Evolutionary conservation across 2,888 invertebrate genomes (phyloP), one percentile per base, ranked within the genome.

Genomic region (Nasonovia ribisnigri): DNA sequence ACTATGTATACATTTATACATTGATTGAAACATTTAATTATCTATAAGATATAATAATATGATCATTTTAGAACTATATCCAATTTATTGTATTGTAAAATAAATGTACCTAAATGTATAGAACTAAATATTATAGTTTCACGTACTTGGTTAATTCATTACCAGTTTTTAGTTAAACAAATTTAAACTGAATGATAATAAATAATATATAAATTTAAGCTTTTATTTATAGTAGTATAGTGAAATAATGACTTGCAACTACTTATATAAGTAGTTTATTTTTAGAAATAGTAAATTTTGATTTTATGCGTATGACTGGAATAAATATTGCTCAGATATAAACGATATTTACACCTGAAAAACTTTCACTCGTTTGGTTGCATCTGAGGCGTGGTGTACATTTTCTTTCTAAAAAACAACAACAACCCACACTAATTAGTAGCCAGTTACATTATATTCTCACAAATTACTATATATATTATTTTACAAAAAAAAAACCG

Each of bases 401-500:
- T 93, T 93, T 93, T 84, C 93, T 89, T 93, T 93, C 60, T 90
- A 90, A 93, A 67, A 60, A 88, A 92, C 42, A 92, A 89, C 88
- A 92, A 92, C 92, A 84, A 93, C 93, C 89, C 89, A 93, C 89
- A 60, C 93, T 93, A 93, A 93, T 93, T 93, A 93, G 92, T 88
- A 88, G 92, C 48, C 87, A 67, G 87, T 88, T 48, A 67, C 29
- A 92, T 67, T 88, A 92, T 92, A 67, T 92, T 88, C 92, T 42
- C 87, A 67, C 92, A 67, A 87, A 92, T 92, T 60, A 60, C 29
- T 48, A 48, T 26, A 48, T 86, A 91, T 46, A 46, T 86, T 46
- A 46, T 86, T 46, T 43, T 54, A 54, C 13, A 36, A 36, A 46
- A 84, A 84, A 48, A 91, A 84, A 51, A 84, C 13, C 51, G 42